A percentile compares a stretch with the other conserved stretches of the same genome.
phyloP scores from a whole-genome alignment of 2,113 vertebrate species.

The Pangasianodon hypophthalmus region DNA sequence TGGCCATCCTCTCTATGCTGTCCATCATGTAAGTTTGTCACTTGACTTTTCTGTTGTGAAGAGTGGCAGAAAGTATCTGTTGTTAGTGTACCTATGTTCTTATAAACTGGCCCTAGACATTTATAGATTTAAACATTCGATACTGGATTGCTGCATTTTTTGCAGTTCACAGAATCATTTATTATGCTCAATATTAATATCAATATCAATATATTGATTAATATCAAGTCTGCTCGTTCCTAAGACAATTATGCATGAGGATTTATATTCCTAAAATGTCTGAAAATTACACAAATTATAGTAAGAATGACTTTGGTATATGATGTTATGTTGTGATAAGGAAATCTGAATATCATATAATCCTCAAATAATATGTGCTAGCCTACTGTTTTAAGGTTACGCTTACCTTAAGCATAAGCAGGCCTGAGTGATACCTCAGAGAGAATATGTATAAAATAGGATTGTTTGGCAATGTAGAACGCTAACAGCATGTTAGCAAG shows the following conservation, averaged over 20 bases:
- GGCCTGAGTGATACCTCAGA: background rate
- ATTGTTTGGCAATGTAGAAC: background rate
- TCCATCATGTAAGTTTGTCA: background rate
- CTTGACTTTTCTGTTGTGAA: slow-evolving; percentile 6
- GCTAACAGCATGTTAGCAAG: background rate
- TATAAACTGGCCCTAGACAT: background rate
- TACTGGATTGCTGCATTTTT: background rate
- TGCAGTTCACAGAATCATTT: background rate
- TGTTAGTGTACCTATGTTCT: background rate
- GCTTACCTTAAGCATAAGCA: background rate
- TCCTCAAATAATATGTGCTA: background rate
- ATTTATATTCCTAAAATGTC: background rate
- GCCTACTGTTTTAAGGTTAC: background rate
- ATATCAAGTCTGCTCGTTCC: background rate
- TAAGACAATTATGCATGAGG: background rate
- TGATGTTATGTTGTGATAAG: background rate
- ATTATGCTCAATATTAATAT: no score
- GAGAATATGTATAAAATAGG: background rate
- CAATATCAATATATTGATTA: no score
- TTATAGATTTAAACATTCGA: background rate
- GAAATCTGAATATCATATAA: background rate
- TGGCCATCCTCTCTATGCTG: background rate
- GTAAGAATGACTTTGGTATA: background rate
- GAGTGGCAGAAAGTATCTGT: background rate
- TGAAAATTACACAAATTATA: background rate